Evolutionary conservation across 2,888 invertebrate species (phyloP).

Genomic region (Cyclophora punctaria): DNA sequence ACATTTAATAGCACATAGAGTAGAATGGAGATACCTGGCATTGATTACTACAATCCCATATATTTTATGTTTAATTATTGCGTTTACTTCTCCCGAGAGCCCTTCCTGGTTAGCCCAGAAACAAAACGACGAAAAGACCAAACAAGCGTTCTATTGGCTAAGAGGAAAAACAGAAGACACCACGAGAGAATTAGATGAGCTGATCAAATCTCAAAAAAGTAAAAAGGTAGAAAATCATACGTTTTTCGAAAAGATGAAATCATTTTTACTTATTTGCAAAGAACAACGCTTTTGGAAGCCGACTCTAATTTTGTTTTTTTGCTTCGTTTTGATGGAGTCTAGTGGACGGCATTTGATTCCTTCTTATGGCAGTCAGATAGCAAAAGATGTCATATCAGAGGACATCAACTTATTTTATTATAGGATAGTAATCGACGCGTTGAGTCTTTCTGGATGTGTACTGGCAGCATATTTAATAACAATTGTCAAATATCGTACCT

Average conservation of each 20-base stretch:
- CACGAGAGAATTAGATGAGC: constrained; percentile 34
- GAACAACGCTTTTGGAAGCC: constrained; percentile 20
- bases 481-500: too few species aligned
- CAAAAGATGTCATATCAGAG: constrained; percentile 17
- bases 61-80: constrained; percentile 11
- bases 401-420: too few species aligned
- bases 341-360: constrained; percentile 29
- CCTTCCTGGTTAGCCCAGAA: constrained; percentile 24
- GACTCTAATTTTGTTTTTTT: constrained; percentile 19
- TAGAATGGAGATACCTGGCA: constrained; percentile 28
- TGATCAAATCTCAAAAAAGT: constrained; percentile 30
- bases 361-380: constrained; percentile 29
- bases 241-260: not conserved
- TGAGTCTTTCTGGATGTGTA: too few species aligned
- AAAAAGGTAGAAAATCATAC: not conserved
- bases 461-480: too few species aligned
- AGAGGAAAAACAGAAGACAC: constrained; percentile 57
- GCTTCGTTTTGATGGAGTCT: constrained; percentile 23
- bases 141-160: constrained; percentile 53
- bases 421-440: too few species aligned
- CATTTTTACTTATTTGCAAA: constrained; percentile 13
- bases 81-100: constrained; percentile 28
- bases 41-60: constrained; percentile 20
- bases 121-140: constrained; percentile 15
- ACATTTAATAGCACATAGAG: constrained; percentile 22